phyloP scores from a whole-genome alignment of 2,113 vertebrate genomes.

The Echinops telfairi region DNA sequence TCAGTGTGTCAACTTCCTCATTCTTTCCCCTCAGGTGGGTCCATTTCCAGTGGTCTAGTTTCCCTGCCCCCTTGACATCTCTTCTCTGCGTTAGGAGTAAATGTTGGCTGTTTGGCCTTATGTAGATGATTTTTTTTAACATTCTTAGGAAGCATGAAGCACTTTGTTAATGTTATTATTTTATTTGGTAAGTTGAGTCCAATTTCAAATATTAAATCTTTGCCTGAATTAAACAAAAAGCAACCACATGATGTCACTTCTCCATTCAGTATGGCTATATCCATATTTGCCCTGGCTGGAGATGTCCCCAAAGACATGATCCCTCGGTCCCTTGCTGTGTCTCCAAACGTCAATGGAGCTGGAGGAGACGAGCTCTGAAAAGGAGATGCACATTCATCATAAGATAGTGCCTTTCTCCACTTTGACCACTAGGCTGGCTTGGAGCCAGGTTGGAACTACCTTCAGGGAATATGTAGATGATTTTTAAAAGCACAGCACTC shows the following conservation, averaged over 20 bases:
- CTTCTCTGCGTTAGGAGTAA: background rate
- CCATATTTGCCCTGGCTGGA: conserved; percentile 16
- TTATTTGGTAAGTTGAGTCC: background rate
- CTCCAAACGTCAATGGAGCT: background rate
- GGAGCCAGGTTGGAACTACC: no score
- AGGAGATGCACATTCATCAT: background rate
- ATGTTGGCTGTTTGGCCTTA: no score
- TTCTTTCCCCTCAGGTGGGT: background rate
- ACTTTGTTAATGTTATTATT: conserved; percentile 37
- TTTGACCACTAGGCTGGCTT: no score
- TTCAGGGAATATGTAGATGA: no score
- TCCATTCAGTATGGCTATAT: background rate
- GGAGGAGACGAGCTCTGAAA: background rate
- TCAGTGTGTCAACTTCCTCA: background rate
- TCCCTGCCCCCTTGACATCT: background rate
- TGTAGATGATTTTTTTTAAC: no score
- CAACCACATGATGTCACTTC: background rate
- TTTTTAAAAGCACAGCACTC: background rate
- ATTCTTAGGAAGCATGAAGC: conserved; percentile 5
- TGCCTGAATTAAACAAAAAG: conserved; percentile 59
- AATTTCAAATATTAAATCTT: conserved; percentile 24
- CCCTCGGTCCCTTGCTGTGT: background rate
- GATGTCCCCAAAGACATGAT: background rate
- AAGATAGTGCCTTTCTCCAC: no score
- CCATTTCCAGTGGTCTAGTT: background rate